phyloP scores from a whole-genome alignment of 2,797 vertebrate genomes.

The Chelon labrosus region DNA sequence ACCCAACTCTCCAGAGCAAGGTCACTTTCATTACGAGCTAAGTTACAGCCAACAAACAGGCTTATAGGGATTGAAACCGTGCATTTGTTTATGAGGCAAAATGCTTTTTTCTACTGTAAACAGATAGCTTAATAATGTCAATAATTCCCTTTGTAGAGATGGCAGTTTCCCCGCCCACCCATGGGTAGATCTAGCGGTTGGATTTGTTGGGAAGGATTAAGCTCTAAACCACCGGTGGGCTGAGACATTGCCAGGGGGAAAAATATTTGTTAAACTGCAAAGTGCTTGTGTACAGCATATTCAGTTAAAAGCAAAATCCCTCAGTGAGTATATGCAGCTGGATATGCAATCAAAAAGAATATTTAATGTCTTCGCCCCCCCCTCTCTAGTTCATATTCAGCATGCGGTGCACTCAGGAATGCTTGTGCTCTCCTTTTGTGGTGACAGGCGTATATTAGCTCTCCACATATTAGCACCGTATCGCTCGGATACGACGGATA shows the following conservation, averaged over 20 bases:
- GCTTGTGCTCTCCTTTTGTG: conserved; percentile 58
- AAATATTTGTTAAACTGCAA: conserved; percentile 84
- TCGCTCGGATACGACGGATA: conserved; percentile 39
- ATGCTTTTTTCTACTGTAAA: conserved; percentile 66
- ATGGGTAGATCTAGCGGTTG: conserved; percentile 62
- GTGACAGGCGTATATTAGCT: conserved; percentile 73
- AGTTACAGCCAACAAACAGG: conserved; percentile 55
- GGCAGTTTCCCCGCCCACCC: conserved; percentile 68
- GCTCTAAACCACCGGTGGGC: conserved; percentile 77
- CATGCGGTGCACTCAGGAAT: conserved; percentile 59
- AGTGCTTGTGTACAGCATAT: conserved; percentile 84
- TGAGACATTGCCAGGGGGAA: conserved; percentile 77
- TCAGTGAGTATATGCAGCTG: conserved; percentile 79
- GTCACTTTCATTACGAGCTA: conserved; percentile 69
- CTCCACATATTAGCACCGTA: conserved; percentile 56
- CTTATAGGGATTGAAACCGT: conserved; percentile 52
- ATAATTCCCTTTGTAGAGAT: conserved; percentile 81
- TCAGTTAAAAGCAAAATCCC: conserved; percentile 80
- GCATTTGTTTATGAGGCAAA: conserved; percentile 67
- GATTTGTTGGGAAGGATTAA: conserved; percentile 80
- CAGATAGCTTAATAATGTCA: conserved; percentile 79
- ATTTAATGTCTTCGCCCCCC: conserved; percentile 79
- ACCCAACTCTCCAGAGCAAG: conserved; percentile 60
- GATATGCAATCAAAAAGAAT: conserved; percentile 86
- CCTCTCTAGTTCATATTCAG: conserved; percentile 76